Conservation (phyloP, 1,140 invertebrate genomes). For the Ips nitidus region DNA sequence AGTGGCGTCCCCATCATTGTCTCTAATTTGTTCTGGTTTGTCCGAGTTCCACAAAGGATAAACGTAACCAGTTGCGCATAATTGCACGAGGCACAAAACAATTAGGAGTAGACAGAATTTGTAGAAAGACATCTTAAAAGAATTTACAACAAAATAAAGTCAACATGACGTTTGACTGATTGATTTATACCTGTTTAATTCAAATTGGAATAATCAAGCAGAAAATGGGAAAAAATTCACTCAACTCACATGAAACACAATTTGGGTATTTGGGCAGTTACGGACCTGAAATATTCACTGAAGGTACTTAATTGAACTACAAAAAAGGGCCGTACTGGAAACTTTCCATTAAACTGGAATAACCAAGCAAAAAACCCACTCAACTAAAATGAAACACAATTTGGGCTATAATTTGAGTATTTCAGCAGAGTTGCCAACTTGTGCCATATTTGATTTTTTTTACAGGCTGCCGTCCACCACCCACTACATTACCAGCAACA, state of each 20-base stretch:
- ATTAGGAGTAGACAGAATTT: constrained; percentile 17
- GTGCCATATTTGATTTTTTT: neutral
- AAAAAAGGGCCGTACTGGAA: neutral
- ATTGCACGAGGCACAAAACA: constrained; percentile 21
- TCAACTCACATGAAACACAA: too few relatives aligned
- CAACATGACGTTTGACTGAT: constrained; percentile 13
- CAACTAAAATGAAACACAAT: too few relatives aligned
- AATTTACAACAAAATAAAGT: constrained; percentile 17
- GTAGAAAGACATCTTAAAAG: constrained; percentile 16
- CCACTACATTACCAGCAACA: constrained; percentile 22
- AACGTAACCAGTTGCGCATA: constrained; percentile 18
- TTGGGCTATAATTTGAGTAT: too few relatives aligned
- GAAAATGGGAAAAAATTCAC: too few relatives aligned
- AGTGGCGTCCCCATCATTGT: constrained; percentile 16
- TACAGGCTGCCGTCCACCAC: constrained; percentile 12
- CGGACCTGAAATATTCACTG: too few relatives aligned
- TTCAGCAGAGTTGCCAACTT: neutral
- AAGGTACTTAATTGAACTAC: too few relatives aligned
- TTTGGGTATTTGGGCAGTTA: too few relatives aligned
- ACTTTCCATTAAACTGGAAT: neutral
- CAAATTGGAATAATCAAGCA: too few relatives aligned
- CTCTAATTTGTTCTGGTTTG: constrained; percentile 2
- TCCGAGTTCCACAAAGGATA: constrained; percentile 25
- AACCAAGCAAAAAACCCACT: too few relatives aligned
- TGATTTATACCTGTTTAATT: too few relatives aligned